Conservation (phyloP, 2,113 vertebrate genomes). For the Euleptes europaea region DNA sequence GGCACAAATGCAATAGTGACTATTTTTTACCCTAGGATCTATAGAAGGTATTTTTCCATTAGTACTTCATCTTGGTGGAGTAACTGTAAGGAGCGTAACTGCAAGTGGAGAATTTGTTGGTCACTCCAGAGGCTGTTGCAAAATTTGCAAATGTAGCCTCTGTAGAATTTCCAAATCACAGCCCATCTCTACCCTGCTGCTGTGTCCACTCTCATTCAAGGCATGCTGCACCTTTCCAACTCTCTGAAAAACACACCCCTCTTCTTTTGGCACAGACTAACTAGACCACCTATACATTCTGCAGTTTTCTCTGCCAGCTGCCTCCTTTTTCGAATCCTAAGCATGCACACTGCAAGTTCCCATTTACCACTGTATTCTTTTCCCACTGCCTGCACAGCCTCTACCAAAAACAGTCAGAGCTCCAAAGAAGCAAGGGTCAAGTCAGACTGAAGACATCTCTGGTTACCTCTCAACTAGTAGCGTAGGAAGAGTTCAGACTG, state of each 20-base stretch:
- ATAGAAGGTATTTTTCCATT: background rate
- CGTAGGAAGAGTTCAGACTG: too few species aligned
- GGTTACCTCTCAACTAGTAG: too few species aligned
- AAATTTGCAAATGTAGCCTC: background rate
- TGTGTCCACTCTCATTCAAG: background rate
- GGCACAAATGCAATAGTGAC: background rate
- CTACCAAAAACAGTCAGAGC: too few species aligned
- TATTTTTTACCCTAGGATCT: background rate
- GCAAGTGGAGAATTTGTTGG: background rate
- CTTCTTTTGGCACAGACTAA: too few species aligned
- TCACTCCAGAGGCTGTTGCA: background rate
- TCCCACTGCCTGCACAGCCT: too few species aligned
- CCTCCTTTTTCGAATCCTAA: too few species aligned
- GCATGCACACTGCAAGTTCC: too few species aligned
- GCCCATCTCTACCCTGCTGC: background rate
- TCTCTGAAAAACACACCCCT: too few species aligned
- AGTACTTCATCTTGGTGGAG: background rate
- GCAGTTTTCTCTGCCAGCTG: too few species aligned
- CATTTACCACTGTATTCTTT: too few species aligned
- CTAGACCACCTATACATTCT: too few species aligned
- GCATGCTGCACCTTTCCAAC: background rate
- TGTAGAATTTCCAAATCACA: background rate
- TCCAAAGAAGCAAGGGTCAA: background rate
- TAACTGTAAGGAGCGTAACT: background rate
- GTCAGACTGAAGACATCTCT: rapidly evolving